These are phyloP conservation scores for Bos javanicus DNA, from an alignment of 2,113 vertebrate genomes.

Conservation along the genomic window DNA sequence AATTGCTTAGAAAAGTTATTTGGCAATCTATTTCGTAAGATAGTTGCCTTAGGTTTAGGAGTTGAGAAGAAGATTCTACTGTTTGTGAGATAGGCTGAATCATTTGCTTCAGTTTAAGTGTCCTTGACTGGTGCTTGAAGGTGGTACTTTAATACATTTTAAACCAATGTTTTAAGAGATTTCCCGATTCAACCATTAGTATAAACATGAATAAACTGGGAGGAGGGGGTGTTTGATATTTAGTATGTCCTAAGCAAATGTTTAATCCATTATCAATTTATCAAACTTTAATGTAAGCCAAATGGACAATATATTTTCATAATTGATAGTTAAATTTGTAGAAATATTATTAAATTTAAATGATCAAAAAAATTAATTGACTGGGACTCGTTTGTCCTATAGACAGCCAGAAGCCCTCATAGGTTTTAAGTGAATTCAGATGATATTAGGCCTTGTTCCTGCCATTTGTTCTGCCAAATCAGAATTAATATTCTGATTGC, in stretches of 20 bases:
- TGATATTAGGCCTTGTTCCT: background rate
- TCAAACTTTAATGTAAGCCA: background rate
- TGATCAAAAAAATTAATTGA: background rate
- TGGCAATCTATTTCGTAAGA: background rate
- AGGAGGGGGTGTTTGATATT: background rate
- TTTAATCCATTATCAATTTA: background rate
- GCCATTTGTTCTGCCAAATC: background rate
- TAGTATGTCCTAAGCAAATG: background rate
- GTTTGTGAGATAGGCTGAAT: background rate
- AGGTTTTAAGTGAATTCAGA: background rate
- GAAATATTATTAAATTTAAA: conserved; percentile 3
- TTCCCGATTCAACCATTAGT: background rate
- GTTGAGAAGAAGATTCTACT: background rate
- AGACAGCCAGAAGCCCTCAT: background rate
- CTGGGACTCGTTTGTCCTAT: background rate
- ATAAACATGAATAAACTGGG: background rate
- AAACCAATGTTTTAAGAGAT: background rate
- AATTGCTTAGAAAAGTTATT: background rate
- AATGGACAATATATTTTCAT: background rate
- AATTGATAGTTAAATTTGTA: background rate
- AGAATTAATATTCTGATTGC: background rate
- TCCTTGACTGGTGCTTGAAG: background rate
- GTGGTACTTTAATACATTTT: background rate
- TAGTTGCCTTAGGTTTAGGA: background rate
- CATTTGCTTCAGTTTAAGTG: background rate